A percentile compares a stretch with the other conserved stretches of the same genome.
phyloP scores from a whole-genome alignment of 35 echinoderm and acorn worm genomes.

The Apostichopus californicus region DNA sequence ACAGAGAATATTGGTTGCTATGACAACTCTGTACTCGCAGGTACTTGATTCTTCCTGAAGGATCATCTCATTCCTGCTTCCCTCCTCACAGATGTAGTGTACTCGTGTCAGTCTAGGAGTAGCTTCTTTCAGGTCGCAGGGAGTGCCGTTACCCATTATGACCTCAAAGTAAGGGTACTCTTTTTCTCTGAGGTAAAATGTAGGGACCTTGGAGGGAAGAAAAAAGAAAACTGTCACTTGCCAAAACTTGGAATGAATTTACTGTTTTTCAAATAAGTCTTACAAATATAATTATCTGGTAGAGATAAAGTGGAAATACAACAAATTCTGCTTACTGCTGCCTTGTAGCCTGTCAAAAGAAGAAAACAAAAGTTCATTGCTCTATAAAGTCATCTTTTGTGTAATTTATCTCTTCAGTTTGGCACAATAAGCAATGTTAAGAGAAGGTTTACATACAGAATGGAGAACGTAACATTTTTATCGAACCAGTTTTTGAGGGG shows the following conservation, averaged over 20 bases:
- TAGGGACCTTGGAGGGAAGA: conserved; percentile 70
- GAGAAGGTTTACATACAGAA: too few species aligned
- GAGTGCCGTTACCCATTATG: conserved; percentile 83
- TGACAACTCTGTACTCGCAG: conserved; percentile 91
- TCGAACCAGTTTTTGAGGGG: too few species aligned
- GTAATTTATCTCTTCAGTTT: too few species aligned
- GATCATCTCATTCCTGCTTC: conserved; percentile 76
- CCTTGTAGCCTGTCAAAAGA: too few species aligned
- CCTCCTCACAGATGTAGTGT: conserved; percentile 85
- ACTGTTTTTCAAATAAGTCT: too few species aligned
- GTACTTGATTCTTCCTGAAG: conserved; percentile 87
- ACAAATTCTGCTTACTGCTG: too few species aligned
- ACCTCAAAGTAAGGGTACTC: conserved; percentile 94
- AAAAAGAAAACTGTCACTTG: not conserved
- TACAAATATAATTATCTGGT: too few species aligned
- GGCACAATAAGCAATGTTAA: too few species aligned
- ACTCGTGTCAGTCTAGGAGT: conserved; percentile 67
- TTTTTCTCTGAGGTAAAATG: conserved; percentile 72
- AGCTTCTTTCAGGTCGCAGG: conserved; percentile 78
- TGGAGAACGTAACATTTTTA: too few species aligned
- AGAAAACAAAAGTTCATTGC: too few species aligned
- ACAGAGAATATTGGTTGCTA: conserved; percentile 77
- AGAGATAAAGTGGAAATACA: too few species aligned
- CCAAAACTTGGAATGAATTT: not conserved
- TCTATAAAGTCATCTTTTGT: too few species aligned